Evolutionary conservation across 1,140 invertebrate species (phyloP).

Genomic region (Drosophila gunungcola): DNA sequence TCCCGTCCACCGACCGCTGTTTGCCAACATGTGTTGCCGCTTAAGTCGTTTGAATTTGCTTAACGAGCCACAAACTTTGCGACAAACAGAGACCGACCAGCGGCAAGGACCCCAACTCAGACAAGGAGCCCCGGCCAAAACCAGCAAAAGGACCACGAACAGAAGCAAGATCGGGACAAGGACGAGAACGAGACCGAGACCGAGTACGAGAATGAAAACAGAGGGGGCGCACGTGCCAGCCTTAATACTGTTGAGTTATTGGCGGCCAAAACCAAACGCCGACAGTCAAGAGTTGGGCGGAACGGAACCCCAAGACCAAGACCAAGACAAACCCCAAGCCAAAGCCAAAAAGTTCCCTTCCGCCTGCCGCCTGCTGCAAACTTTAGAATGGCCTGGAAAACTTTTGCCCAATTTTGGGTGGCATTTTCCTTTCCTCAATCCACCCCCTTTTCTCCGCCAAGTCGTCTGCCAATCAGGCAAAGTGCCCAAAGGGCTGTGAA

Average conservation of each 20-base stretch:
- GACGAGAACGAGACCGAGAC: background rate
- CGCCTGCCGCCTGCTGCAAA: constrained; percentile 8
- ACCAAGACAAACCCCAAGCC: constrained; percentile 31
- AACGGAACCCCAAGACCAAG: constrained; percentile 4
- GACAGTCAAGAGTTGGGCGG: constrained; percentile 73
- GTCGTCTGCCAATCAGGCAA: constrained; percentile 64
- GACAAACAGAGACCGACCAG: constrained; percentile 63
- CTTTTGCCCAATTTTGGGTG: constrained; percentile 28
- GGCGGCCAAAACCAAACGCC: constrained; percentile 77
- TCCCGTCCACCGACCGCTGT: constrained; percentile 48
- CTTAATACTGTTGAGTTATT: constrained; percentile 82
- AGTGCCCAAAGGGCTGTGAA: constrained; percentile 65
- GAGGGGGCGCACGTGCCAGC: constrained; percentile 70
- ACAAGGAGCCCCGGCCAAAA: constrained; percentile 3
- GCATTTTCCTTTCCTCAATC: constrained; percentile 10
- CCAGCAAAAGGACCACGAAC: constrained; percentile 6
- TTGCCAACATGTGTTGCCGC: constrained; percentile 79
- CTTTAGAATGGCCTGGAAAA: constrained; percentile 24
- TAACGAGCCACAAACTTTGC: constrained; percentile 82
- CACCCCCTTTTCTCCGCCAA: background rate
- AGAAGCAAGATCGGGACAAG: background rate
- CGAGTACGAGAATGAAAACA: too few relatives aligned
- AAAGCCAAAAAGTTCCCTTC: constrained; percentile 69
- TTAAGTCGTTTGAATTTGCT: constrained; percentile 83
- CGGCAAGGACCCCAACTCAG: constrained; percentile 23